Evolutionary conservation across 2,888 invertebrate genomes (phyloP).

Genomic region (Cephus sareptanus): DNA sequence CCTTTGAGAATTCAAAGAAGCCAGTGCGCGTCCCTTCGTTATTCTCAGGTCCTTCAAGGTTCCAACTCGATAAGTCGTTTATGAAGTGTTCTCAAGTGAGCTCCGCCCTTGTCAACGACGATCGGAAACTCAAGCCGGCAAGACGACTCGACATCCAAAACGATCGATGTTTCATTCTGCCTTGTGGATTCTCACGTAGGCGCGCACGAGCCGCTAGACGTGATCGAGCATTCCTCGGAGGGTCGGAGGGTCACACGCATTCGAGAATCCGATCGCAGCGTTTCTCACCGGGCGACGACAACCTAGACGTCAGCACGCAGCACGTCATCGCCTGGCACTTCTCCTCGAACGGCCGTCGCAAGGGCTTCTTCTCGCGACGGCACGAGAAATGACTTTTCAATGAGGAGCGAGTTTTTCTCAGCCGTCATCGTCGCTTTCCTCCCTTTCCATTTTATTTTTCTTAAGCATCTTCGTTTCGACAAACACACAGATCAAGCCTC

Average conservation of each 20-base stretch:
- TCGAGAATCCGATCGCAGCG: too few relatives aligned
- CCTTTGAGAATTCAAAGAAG: not conserved
- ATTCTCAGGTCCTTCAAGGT: slow-evolving; percentile 28
- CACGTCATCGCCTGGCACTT: too few relatives aligned
- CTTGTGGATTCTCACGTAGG: too few relatives aligned
- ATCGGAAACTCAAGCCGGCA: slow-evolving; percentile 25
- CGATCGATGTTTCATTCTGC: too few relatives aligned
- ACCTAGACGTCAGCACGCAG: too few relatives aligned
- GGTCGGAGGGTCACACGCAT: too few relatives aligned
- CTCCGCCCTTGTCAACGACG: slow-evolving; percentile 36
- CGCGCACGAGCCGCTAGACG: too few relatives aligned
- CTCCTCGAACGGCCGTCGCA: not conserved
- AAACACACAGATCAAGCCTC: slow-evolving; percentile 21
- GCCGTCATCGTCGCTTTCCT: not conserved
- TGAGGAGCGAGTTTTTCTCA: not conserved
- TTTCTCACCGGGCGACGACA: too few relatives aligned
- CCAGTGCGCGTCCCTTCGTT: slow-evolving; percentile 42
- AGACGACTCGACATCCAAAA: too few relatives aligned
- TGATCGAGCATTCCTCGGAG: too few relatives aligned
- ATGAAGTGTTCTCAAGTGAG: slow-evolving; percentile 41
- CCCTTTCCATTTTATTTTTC: not conserved
- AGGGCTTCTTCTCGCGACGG: slow-evolving; percentile 25
- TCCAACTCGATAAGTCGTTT: slow-evolving; percentile 20
- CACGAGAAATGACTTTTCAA: slow-evolving; percentile 30
- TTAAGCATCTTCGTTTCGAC: not conserved